A percentile compares a stretch with the other conserved stretches of the same genome.
Evolutionary conservation across 2,888 invertebrate genomes (phyloP).

Genomic region (Drosophila niveifrons): DNA sequence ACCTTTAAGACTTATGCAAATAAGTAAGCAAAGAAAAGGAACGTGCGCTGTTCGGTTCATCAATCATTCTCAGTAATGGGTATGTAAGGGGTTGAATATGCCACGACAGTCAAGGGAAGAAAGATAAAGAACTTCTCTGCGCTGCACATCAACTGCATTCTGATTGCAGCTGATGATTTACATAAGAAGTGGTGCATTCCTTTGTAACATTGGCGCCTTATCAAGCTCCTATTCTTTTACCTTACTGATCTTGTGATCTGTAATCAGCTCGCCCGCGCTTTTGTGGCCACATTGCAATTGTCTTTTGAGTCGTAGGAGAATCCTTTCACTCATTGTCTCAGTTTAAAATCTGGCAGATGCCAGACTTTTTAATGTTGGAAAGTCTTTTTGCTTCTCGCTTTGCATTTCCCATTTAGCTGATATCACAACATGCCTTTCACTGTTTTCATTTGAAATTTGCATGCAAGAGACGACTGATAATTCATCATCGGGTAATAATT

Average conservation of each 20-base stretch:
- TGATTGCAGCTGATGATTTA: background rate
- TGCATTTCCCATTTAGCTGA: background rate
- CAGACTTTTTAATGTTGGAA: background rate
- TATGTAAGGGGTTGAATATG: background rate
- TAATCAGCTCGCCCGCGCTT: background rate
- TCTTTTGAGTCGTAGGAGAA: background rate
- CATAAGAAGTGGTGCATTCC: background rate
- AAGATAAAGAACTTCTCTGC: background rate
- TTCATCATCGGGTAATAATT: too few species aligned
- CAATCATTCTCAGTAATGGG: background rate
- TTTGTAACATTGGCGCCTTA: background rate
- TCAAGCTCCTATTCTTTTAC: background rate
- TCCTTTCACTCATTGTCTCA: background rate
- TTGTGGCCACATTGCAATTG: background rate
- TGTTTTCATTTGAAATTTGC: background rate
- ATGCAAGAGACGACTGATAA: background rate
- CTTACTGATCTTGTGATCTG: background rate
- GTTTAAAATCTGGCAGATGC: background rate
- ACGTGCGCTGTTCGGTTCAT: background rate
- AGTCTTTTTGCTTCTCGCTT: background rate
- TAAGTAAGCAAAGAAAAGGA: background rate
- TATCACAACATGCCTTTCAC: background rate
- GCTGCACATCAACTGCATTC: background rate
- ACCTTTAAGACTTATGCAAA: conserved; percentile 65
- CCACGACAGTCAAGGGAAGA: background rate